Evolutionary conservation across 2,113 vertebrate genomes (phyloP).

Genomic region (Perognathus longimembris): DNA sequence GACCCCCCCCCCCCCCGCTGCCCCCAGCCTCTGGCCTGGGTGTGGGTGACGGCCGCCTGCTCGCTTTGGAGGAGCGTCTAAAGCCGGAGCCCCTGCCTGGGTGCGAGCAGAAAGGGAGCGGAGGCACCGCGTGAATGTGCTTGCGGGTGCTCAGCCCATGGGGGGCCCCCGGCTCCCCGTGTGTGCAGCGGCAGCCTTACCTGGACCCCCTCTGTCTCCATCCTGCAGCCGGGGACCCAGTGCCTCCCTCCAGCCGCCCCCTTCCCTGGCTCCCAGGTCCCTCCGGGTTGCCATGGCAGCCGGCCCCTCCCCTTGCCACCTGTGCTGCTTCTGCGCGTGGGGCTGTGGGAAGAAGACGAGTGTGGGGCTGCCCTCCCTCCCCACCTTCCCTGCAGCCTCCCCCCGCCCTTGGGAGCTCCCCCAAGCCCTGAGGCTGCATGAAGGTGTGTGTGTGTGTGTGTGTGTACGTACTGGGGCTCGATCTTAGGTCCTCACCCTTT

Average conservation of each 20-base stretch:
- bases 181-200: not conserved
- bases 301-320: not conserved
- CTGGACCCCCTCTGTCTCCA: not conserved
- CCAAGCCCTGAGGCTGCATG: not conserved
- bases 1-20: not conserved
- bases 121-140: no score
- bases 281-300: not conserved
- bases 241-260: not conserved
- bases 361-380: not conserved
- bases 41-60: not conserved
- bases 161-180: no score
- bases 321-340: not conserved
- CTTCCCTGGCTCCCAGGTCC: not conserved
- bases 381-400: not conserved
- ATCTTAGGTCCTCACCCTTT: no score
- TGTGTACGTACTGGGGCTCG: no score
- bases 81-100: not conserved
- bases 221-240: not conserved
- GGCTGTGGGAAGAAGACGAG: not conserved
- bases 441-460: no score
- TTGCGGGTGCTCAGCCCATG: no score
- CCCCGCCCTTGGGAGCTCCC: not conserved
- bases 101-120: not conserved
- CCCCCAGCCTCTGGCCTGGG: not conserved
- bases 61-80: not conserved